Conservation (phyloP, 2,797 vertebrate species). For the Phoebastria nigripes region DNA sequence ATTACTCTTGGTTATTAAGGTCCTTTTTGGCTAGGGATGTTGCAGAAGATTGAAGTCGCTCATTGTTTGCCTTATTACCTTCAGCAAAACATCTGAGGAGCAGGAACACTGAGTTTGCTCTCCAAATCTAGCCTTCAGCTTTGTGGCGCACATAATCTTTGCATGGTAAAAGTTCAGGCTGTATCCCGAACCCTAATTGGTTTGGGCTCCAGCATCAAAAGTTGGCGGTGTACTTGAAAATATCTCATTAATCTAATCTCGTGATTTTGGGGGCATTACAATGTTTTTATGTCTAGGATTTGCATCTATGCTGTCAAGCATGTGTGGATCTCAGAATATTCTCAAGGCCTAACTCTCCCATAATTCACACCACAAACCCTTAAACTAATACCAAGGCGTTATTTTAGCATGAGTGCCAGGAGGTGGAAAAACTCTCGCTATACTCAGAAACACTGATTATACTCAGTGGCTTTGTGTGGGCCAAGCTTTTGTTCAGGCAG, state of each 20-base stretch:
- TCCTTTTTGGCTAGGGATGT: not conserved
- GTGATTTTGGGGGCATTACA: not conserved
- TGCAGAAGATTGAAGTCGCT: not conserved
- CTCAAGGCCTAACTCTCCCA: not conserved
- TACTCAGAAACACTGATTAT: not conserved
- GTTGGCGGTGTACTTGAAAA: not conserved
- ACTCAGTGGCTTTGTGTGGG: slow-evolving; percentile 15
- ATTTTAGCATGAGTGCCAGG: not conserved
- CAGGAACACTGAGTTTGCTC: not conserved
- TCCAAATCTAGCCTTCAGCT: slow-evolving; percentile 17
- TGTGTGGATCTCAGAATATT: not conserved
- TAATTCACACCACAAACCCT: slow-evolving; percentile 9
- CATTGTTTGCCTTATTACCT: not conserved
- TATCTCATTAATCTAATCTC: slow-evolving; percentile 16
- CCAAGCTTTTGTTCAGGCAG: slow-evolving; percentile 45
- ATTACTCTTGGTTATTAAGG: slow-evolving; percentile 12
- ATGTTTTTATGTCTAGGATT: slow-evolving; percentile 15
- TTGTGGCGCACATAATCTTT: not conserved
- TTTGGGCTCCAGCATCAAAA: slow-evolving; percentile 33
- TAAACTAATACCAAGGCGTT: not conserved
- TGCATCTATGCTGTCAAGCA: not conserved
- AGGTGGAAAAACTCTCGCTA: not conserved
- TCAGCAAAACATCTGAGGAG: slow-evolving; percentile 17
- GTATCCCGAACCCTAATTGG: not conserved
- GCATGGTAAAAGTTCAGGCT: slow-evolving; percentile 21